Evolutionary conservation across 2,113 vertebrate genomes (phyloP).

Genomic region (Gnathonemus longibarbis): DNA sequence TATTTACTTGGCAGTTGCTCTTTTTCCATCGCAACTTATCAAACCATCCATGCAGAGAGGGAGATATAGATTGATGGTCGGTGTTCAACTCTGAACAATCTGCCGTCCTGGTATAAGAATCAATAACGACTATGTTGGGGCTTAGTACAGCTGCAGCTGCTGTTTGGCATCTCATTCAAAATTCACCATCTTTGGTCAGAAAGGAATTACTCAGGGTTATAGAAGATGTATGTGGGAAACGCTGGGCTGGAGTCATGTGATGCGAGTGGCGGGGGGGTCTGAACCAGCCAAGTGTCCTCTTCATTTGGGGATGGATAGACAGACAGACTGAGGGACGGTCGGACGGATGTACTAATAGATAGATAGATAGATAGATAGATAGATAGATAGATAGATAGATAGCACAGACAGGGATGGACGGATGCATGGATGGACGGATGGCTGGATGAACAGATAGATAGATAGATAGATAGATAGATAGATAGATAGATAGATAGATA

Average conservation of each 20-base stretch:
- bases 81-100: not conserved
- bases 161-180: not conserved
- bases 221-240: not conserved
- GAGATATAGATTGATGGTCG: not conserved
- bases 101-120: not conserved
- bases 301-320: not conserved
- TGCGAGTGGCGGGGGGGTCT: not conserved
- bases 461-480: no score
- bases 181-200: not conserved
- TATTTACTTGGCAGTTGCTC: slow-evolving; percentile 4
- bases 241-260: not conserved
- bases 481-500: no score
- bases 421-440: no score
- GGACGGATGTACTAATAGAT: not conserved
- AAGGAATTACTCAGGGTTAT: not conserved
- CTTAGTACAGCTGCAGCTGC: not conserved
- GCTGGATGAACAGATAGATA: no score
- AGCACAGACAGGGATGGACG: no score
- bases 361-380: not conserved
- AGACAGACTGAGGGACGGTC: not conserved
- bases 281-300: not conserved
- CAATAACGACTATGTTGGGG: not conserved
- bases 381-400: no score
- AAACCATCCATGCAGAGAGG: not conserved
- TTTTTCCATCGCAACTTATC: not conserved